These are phyloP conservation scores for Pseudochromis fuscus DNA, from an alignment of 2,797 vertebrate species.

Conservation along the genomic window DNA sequence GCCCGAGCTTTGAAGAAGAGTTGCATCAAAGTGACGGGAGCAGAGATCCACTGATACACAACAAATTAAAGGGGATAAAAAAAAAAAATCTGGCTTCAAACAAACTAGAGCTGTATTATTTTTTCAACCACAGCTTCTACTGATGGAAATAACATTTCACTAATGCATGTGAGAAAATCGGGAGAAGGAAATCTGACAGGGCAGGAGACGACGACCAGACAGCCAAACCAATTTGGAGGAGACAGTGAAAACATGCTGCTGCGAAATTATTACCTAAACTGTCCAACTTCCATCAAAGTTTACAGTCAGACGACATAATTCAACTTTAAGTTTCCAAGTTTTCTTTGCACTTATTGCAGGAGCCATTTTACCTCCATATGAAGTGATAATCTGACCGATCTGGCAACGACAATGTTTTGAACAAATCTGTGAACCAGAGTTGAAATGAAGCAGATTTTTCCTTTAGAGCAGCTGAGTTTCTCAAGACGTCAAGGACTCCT, in stretches of 20 bases:
- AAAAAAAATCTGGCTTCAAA: neutral
- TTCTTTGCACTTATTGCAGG: neutral
- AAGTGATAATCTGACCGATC: neutral
- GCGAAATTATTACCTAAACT: neutral
- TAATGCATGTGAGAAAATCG: neutral
- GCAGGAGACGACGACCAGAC: neutral
- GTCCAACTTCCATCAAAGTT: neutral
- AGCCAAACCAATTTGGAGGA: neutral
- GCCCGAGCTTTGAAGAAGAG: slow-evolving; percentile 31
- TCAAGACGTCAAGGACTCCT: slow-evolving; percentile 56
- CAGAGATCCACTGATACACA: neutral
- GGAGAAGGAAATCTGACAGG: neutral
- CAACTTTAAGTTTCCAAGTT: neutral
- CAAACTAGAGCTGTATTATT: neutral
- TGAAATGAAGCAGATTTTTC: slow-evolving; percentile 11
- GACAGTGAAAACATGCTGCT: neutral
- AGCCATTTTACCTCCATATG: neutral
- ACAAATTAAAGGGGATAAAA: neutral
- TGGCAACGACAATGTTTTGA: neutral
- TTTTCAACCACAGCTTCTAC: neutral
- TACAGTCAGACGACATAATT: neutral
- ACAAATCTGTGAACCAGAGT: neutral
- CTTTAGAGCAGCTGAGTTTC: slow-evolving; percentile 8
- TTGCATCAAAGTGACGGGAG: neutral
- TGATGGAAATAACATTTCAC: neutral